Percentiles rank a stretch among this genome's conserved stretches.
These are phyloP conservation scores for Periplaneta americana DNA, from an alignment of 1,140 invertebrate species.

Conservation along the genomic window DNA sequence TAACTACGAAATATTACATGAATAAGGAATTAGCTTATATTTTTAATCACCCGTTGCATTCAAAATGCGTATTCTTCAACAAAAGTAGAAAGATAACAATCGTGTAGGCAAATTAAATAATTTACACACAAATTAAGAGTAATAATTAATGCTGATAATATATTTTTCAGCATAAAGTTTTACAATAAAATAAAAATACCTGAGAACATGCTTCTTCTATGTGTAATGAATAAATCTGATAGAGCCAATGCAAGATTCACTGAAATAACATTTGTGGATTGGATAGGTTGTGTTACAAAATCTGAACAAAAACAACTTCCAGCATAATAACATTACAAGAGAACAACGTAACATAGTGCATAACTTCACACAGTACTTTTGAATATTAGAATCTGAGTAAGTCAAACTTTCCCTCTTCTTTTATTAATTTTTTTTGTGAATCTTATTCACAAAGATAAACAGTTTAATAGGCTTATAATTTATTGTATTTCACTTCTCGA, in stretches of 20 bases:
- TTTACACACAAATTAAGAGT: too few species aligned
- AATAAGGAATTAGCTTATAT: too few species aligned
- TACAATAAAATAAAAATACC: not conserved
- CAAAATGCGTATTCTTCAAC: too few species aligned
- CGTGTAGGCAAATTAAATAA: too few species aligned
- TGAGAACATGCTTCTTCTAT: not conserved
- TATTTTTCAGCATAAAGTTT: too few species aligned
- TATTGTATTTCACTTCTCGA: not conserved
- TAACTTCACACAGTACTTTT: not conserved
- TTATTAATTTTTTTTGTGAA: not conserved
- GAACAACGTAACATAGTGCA: not conserved
- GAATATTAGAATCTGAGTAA: not conserved
- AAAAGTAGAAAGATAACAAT: too few species aligned
- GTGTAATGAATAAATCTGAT: not conserved
- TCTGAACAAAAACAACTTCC: not conserved
- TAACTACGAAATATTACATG: too few species aligned
- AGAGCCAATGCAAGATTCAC: not conserved
- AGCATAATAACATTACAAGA: not conserved
- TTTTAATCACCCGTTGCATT: too few species aligned
- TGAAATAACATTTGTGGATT: too few species aligned
- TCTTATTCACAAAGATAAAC: not conserved
- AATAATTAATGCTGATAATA: too few species aligned
- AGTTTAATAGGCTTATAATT: not conserved
- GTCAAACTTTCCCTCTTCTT: not conserved
- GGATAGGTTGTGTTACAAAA: not conserved